Base-by-base conservation (phyloP, 2,113 vertebrate genomes). In the Monopterus albus region DNA sequence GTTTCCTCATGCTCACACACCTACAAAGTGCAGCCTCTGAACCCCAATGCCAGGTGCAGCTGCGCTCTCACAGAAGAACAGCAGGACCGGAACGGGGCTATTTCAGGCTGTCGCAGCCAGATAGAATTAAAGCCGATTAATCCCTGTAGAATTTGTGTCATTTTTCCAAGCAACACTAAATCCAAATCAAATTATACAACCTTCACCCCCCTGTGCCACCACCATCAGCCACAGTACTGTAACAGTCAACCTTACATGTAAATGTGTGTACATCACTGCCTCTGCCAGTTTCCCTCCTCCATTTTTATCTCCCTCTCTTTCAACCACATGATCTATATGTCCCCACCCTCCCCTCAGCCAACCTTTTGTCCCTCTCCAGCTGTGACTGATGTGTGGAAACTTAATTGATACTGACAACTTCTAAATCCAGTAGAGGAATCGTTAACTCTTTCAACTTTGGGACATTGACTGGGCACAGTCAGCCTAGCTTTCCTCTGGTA, bases 101-200 rank as follows among this genome's bases (percentile, higher is more conserved):
- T 91, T 92, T 91, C 81, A 77, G 88, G 87, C 76, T 57, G 64
- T 23, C 14, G 66, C 52, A 49, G 69, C 66, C 84, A 91, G 91
- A 92, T 90, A 90, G 88, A 91, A 92, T 91, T 90, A 91, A 92
- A 92, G 83, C 84, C 75, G 80, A 92, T 93, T 92, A 93, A 92
- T 92, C 90, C 77, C 79, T 88, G 82, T 62, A 83, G 84, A 90
- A 89, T 91, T 86, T 87, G 78, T 89, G 86, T 86, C 85, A 87
- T 90, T 91, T 88, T 85, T 86, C 85, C 62, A 79, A 87, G 84
- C 78, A 83, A 88, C 88, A 87, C 85, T 83, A 89, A 93, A 88
- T 86, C 83, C 85, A 86, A 90, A 92, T 91, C 80, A 84, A 93
- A 91, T 92, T 86, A 89, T 76, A 78, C 50, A 80, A 70, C 64